Conservation (phyloP, 2,888 invertebrate genomes). For the Pseudanteris insignis region DNA sequence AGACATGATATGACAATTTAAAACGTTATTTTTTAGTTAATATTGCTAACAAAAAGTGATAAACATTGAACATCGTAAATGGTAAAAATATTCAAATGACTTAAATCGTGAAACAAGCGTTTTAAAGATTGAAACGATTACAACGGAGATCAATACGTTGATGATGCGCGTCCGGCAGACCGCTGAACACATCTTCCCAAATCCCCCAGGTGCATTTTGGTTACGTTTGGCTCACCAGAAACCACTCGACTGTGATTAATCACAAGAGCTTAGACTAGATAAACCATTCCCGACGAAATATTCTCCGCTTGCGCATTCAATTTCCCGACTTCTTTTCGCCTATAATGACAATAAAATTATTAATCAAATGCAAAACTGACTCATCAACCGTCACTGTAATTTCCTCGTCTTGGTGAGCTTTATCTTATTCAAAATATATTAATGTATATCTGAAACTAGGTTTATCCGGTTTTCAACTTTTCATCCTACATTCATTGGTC, state of each 20-base stretch:
- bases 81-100: conserved; percentile 6
- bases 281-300: conserved; percentile 40
- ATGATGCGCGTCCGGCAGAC: conserved; percentile 43
- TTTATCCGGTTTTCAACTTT: too few species aligned
- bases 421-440: too few species aligned
- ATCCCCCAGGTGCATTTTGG: conserved; percentile 44
- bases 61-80: conserved; percentile 6
- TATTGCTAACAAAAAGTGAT: neutral
- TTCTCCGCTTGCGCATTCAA: conserved; percentile 30
- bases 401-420: too few species aligned
- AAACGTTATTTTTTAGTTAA: too few species aligned
- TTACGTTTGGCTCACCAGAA: conserved; percentile 46
- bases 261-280: conserved; percentile 40
- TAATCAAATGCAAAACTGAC: conserved; percentile 14
- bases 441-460: too few species aligned
- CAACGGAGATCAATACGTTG: conserved; percentile 40
- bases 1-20: too few species aligned
- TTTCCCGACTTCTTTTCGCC: conserved; percentile 26
- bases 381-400: too few species aligned
- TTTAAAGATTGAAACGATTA: conserved; percentile 23
- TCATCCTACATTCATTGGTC: too few species aligned
- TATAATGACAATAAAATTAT: conserved; percentile 24
- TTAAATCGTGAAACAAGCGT: conserved; percentile 11
- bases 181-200: conserved; percentile 44
- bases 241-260: conserved; percentile 46